phyloP scores from a whole-genome alignment of 2,113 vertebrate species.

The Tragelaphus imberbis region DNA sequence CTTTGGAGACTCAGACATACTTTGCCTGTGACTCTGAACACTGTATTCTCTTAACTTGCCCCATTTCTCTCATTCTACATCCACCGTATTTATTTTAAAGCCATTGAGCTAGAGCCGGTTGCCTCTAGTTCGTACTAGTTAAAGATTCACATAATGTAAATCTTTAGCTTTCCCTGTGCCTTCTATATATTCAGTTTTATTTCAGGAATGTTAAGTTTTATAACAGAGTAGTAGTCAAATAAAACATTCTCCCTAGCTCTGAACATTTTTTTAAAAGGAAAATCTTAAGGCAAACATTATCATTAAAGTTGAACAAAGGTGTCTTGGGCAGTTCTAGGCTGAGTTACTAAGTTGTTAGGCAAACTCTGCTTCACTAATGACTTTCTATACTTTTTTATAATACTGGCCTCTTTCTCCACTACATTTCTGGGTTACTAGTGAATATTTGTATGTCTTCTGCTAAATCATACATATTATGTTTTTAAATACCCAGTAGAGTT shows the following conservation, averaged over 20 bases:
- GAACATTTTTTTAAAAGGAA: neutral
- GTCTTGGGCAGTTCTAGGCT: neutral
- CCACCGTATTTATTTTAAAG: neutral
- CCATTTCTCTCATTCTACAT: neutral
- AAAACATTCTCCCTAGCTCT: neutral
- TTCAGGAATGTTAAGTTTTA: neutral
- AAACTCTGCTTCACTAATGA: neutral
- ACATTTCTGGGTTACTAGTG: neutral
- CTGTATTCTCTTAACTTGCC: neutral
- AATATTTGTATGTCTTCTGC: neutral
- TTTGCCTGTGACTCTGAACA: neutral
- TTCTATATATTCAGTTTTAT: neutral
- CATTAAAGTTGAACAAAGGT: neutral
- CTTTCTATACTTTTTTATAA: neutral
- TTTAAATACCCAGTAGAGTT: neutral
- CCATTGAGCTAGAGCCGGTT: neutral
- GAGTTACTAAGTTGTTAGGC: neutral
- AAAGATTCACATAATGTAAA: neutral
- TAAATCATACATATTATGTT: neutral
- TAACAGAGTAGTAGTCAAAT: neutral
- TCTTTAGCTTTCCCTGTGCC: neutral
- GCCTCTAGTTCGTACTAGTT: neutral
- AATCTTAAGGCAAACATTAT: neutral
- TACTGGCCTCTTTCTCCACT: neutral
- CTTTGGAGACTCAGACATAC: neutral